A percentile compares a stretch with the other conserved stretches of the same genome.
Conservation (phyloP, 2,797 vertebrate genomes). For the Pseudochirops cupreus region DNA sequence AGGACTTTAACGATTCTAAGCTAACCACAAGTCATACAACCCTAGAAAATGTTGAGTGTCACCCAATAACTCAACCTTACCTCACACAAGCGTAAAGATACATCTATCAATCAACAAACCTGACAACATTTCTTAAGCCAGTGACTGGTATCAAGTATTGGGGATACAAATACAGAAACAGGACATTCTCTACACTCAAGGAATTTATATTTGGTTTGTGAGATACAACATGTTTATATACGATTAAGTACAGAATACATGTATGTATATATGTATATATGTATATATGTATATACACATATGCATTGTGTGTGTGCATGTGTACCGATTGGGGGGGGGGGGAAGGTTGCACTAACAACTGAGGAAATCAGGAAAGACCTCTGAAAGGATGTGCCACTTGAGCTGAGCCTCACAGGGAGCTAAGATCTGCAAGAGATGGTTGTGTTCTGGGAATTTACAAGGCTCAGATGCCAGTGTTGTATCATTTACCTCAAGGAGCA, state of each 20-base stretch:
- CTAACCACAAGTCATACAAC: slow-evolving; percentile 69
- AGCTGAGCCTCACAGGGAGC: background rate
- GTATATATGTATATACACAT: background rate
- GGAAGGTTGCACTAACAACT: background rate
- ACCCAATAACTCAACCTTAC: slow-evolving; percentile 70
- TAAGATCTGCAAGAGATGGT: slow-evolving; percentile 15
- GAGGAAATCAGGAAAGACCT: background rate
- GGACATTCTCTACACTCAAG: background rate
- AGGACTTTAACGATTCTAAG: slow-evolving; percentile 14
- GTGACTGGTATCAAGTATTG: background rate
- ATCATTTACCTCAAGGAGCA: slow-evolving; percentile 78
- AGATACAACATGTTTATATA: background rate
- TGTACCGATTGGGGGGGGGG: background rate
- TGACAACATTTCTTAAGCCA: background rate
- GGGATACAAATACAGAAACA: background rate
- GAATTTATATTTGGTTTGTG: background rate
- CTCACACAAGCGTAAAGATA: slow-evolving; percentile 62
- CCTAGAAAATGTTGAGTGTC: slow-evolving; percentile 75
- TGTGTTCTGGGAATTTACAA: slow-evolving; percentile 68
- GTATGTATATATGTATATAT: background rate
- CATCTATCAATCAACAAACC: background rate
- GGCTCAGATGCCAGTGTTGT: slow-evolving; percentile 57
- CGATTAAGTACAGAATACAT: background rate
- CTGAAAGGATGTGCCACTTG: background rate
- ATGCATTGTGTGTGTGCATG: background rate